Evolutionary conservation across 2,797 vertebrate species (phyloP).

Genomic region (Leptoclinus maculatus): DNA sequence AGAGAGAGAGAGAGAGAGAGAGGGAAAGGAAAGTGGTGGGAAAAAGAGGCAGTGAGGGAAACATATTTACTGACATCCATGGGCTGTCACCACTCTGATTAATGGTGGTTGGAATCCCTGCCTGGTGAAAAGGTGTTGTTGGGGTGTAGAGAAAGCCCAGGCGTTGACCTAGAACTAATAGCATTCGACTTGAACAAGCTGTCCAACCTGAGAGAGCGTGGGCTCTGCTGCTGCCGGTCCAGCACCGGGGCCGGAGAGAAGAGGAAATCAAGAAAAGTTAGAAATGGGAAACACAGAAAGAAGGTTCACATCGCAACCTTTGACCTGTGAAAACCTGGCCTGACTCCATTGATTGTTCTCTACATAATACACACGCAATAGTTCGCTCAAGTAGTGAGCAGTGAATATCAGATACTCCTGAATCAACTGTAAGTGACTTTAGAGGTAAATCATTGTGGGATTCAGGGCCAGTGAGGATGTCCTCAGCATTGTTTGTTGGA

Average conservation of each 20-base stretch:
- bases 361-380: not conserved
- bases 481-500: not conserved
- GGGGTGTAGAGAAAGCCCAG: conserved; percentile 81
- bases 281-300: conserved; percentile 31
- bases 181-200: conserved; percentile 86
- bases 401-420: conserved; percentile 3
- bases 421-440: not conserved
- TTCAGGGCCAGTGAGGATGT: not conserved
- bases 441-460: not conserved
- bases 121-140: conserved; percentile 84
- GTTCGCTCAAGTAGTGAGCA: conserved; percentile 9
- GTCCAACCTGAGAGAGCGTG: conserved; percentile 77
- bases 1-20: conserved; percentile 36
- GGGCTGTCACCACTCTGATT: conserved; percentile 87
- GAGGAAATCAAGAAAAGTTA: conserved; percentile 64
- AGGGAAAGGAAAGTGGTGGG: conserved; percentile 47
- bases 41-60: conserved; percentile 71
- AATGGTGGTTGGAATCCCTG: conserved; percentile 82
- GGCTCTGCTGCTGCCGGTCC: conserved; percentile 64
- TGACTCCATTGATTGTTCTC: conserved; percentile 16
- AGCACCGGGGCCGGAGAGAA: conserved; percentile 36
- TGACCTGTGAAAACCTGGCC: conserved; percentile 43
- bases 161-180: conserved; percentile 87
- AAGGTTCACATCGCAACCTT: conserved; percentile 31
- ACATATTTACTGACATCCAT: conserved; percentile 86